These are phyloP conservation scores for Thunnus maccoyii DNA, from an alignment of 2,113 vertebrate genomes.

Conservation along the genomic window DNA sequence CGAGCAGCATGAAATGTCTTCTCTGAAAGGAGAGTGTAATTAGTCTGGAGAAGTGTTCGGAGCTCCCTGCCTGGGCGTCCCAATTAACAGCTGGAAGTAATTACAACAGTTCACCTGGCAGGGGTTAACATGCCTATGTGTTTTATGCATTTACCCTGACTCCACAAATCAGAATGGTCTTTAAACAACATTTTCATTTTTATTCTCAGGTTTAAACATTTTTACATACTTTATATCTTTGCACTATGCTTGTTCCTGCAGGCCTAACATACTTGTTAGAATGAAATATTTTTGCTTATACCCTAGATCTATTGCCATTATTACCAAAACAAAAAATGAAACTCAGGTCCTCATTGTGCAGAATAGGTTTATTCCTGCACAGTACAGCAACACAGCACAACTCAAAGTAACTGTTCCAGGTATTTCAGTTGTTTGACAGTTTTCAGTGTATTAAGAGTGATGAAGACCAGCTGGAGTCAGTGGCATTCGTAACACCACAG, in stretches of 20 bases:
- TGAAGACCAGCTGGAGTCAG: constrained; percentile 63
- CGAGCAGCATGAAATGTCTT: constrained; percentile 73
- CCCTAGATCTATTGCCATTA: background rate
- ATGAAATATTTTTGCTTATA: background rate
- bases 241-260: too few relatives aligned
- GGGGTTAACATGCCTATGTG: constrained; percentile 48
- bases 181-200: background rate
- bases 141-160: constrained; percentile 6
- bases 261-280: background rate
- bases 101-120: constrained; percentile 53
- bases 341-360: background rate
- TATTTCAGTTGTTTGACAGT: constrained; percentile 67
- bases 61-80: constrained; percentile 57
- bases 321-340: constrained; percentile 3
- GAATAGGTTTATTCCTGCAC: background rate
- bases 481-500: constrained; percentile 35
- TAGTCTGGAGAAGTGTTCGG: constrained; percentile 64
- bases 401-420: constrained; percentile 38
- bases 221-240: background rate
- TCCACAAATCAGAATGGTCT: constrained; percentile 7
- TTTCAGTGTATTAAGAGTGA: constrained; percentile 48
- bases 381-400: constrained; percentile 23
- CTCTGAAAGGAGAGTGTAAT: constrained; percentile 69
- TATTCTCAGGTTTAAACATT: too few relatives aligned
- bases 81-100: constrained; percentile 66